Percentiles rank a stretch among this genome's conserved stretches.
These are phyloP conservation scores for Rhagoletis pomonella DNA, from an alignment of 1,140 invertebrate species.

Conservation along the genomic window DNA sequence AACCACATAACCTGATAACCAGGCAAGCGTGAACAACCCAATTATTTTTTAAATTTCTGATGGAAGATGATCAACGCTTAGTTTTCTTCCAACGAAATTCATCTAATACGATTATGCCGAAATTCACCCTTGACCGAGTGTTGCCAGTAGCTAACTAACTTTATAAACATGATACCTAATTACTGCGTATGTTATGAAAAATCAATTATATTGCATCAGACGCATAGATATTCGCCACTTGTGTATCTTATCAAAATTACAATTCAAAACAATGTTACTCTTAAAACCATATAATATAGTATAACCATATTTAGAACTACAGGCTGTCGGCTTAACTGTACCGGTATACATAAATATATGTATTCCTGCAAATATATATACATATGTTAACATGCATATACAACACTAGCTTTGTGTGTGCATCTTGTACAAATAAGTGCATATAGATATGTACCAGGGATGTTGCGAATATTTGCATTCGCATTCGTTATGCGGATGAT, in stretches of 20 bases:
- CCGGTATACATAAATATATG: background rate
- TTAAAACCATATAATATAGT: too few species aligned
- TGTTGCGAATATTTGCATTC: too few species aligned
- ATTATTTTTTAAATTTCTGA: too few species aligned
- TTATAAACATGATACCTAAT: background rate
- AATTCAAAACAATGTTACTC: too few species aligned
- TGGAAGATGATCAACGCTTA: background rate
- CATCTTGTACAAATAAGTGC: background rate
- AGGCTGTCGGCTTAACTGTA: constrained; percentile 24
- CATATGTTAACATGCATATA: background rate
- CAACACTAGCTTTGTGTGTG: background rate
- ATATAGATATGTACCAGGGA: too few species aligned
- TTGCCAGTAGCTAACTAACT: background rate
- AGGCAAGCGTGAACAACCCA: too few species aligned
- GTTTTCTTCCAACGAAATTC: background rate
- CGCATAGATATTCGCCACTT: background rate
- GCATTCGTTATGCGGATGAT: too few species aligned
- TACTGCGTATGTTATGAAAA: constrained; percentile 15
- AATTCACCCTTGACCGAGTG: background rate
- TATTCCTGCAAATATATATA: background rate
- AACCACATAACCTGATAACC: too few species aligned
- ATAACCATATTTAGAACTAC: constrained; percentile 29
- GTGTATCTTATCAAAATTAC: background rate
- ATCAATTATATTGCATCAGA: constrained; percentile 40
- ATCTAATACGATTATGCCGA: background rate